Conservation (phyloP, 2,888 invertebrate species). For the Allolobophora icterica region DNA sequence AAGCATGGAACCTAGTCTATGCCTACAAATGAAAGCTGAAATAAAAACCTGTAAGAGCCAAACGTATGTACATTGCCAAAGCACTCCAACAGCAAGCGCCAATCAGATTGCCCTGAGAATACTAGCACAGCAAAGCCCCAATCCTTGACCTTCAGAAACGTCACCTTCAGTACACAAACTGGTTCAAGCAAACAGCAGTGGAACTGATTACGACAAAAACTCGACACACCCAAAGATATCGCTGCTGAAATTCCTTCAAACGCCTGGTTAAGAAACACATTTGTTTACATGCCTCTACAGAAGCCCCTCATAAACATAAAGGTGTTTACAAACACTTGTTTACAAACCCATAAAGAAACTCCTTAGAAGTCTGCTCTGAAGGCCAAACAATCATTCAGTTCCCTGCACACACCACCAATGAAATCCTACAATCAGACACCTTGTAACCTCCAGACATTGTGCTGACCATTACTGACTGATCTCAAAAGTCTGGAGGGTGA, state of each 20-base stretch:
- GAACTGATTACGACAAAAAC: background rate
- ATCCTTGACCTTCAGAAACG: background rate
- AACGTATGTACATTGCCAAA: background rate
- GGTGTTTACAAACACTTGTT: too few relatives aligned
- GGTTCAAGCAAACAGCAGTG: background rate
- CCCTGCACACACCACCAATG: background rate
- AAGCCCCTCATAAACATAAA: too few relatives aligned
- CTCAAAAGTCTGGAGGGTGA: background rate
- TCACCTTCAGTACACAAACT: background rate
- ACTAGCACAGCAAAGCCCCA: background rate
- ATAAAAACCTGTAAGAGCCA: background rate
- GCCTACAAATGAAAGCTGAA: background rate
- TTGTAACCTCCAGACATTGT: background rate
- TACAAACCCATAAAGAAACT: too few relatives aligned
- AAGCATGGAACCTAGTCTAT: background rate
- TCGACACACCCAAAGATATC: background rate
- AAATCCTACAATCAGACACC: too few relatives aligned
- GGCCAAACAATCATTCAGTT: background rate
- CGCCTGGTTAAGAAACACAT: background rate
- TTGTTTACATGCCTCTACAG: too few relatives aligned
- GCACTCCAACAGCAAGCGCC: background rate
- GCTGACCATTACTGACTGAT: background rate
- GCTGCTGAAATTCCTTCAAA: background rate
- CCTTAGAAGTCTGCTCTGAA: background rate
- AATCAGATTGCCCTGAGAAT: conserved; percentile 17